Conservation (phyloP, 2,888 invertebrate species). For the Trachelus stipa region DNA sequence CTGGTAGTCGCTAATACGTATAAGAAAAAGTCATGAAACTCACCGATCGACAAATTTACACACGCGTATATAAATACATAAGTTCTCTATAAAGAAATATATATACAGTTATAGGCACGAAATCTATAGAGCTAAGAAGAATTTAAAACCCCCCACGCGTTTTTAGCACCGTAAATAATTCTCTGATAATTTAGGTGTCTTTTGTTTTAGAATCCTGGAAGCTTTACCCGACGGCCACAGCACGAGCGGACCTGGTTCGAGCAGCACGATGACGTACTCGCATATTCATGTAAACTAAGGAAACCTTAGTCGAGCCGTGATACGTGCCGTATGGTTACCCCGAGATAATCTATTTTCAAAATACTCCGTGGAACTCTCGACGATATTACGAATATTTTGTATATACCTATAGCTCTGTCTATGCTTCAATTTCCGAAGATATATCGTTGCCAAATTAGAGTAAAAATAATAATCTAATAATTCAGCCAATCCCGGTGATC, state of each 20-base stretch:
- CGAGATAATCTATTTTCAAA: background rate
- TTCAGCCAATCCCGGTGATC: background rate
- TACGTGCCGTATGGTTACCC: background rate
- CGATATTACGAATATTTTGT: background rate
- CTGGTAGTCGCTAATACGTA: no score
- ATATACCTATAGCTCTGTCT: background rate
- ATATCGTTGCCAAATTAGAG: background rate
- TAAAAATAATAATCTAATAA: background rate
- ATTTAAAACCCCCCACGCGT: background rate
- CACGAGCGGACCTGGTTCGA: background rate
- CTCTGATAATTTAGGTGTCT: background rate
- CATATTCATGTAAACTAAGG: background rate
- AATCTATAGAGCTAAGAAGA: background rate
- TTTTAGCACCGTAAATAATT: background rate
- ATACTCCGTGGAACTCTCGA: background rate
- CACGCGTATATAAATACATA: background rate
- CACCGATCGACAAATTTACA: no score
- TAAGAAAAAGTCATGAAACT: no score
- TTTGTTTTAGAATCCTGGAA: background rate
- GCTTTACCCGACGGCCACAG: background rate
- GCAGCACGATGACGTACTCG: background rate
- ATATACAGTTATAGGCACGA: background rate
- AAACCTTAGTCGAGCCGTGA: background rate
- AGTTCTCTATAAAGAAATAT: background rate
- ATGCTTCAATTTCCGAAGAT: background rate